Evolutionary conservation across 2,888 invertebrate genomes (phyloP).

Genomic region (Cantharis flavilabris): DNA sequence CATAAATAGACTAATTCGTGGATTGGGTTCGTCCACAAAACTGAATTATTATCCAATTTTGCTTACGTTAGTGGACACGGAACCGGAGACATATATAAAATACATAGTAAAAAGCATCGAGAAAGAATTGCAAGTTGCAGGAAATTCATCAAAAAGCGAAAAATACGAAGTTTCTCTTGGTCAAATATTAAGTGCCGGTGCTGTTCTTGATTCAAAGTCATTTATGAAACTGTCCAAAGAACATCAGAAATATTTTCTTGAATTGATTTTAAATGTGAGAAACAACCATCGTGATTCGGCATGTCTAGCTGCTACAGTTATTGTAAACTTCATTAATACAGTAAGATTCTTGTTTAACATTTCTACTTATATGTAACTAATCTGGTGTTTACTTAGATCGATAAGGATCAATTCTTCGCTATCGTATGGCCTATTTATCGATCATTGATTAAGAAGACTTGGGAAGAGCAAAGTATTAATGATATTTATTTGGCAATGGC

Average conservation of each 20-base stretch:
- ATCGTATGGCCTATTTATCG: constrained; percentile 66
- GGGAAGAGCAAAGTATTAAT: constrained; percentile 68
- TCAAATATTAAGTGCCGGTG: constrained; percentile 71
- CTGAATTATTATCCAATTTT: constrained; percentile 73
- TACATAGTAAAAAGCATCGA: constrained; percentile 65
- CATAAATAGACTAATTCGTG: constrained; percentile 70
- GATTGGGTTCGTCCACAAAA: constrained; percentile 72
- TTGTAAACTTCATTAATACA: constrained; percentile 63
- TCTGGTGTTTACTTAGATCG: constrained; percentile 52
- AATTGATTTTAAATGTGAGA: constrained; percentile 59
- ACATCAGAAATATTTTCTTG: constrained; percentile 57
- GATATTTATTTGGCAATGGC: constrained; percentile 65
- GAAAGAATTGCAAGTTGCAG: constrained; percentile 66
- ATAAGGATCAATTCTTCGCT: constrained; percentile 60
- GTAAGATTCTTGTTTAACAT: constrained; percentile 49
- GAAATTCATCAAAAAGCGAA: constrained; percentile 70
- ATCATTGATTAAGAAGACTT: constrained; percentile 64
- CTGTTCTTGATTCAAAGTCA: constrained; percentile 68
- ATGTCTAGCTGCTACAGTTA: constrained; percentile 64
- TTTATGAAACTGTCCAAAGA: constrained; percentile 59
- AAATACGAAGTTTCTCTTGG: constrained; percentile 74
- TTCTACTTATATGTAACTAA: neutral
- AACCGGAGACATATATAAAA: constrained; percentile 57
- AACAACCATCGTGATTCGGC: constrained; percentile 66
- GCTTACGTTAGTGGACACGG: constrained; percentile 61